These are phyloP conservation scores for Tuberolachnus salignus DNA, from an alignment of 2,888 invertebrate species.

Conservation along the genomic window DNA sequence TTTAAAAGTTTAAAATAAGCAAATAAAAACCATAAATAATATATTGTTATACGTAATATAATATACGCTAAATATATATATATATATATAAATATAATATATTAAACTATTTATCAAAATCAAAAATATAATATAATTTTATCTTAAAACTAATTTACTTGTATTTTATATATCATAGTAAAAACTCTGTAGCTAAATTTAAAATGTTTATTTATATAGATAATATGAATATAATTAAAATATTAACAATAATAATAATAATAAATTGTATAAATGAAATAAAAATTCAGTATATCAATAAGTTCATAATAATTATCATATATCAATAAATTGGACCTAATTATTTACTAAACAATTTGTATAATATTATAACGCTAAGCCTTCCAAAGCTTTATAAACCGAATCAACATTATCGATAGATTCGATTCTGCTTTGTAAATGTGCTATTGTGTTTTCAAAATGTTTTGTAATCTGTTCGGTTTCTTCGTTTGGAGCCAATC, in stretches of 20 bases:
- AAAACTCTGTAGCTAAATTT: conserved; percentile 24
- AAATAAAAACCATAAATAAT: not conserved
- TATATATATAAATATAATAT: too few species aligned
- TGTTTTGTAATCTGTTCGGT: conserved; percentile 96
- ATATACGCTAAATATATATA: too few species aligned
- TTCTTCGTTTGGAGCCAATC: conserved; percentile 92
- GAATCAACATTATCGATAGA: conserved; percentile 65
- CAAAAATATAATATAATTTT: not conserved
- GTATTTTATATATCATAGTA: conserved; percentile 18
- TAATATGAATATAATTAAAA: conserved; percentile 23
- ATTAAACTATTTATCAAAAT: conserved; percentile 31
- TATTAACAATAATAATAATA: conserved; percentile 43
- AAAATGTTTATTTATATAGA: conserved; percentile 6
- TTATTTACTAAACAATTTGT: conserved; percentile 3
- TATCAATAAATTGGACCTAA: conserved; percentile 33
- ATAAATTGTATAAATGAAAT: conserved; percentile 53
- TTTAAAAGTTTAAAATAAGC: not conserved
- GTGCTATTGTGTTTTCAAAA: conserved; percentile 87
- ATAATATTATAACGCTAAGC: conserved; percentile 47
- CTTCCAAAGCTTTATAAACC: conserved; percentile 50
- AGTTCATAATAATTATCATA: conserved; percentile 31
- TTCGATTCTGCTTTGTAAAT: conserved; percentile 75
- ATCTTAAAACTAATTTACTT: conserved; percentile 20
- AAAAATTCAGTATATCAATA: conserved; percentile 47
- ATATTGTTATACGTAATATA: not conserved